Conservation (phyloP, 2,888 invertebrate species). For the Corythucha ciliata region DNA sequence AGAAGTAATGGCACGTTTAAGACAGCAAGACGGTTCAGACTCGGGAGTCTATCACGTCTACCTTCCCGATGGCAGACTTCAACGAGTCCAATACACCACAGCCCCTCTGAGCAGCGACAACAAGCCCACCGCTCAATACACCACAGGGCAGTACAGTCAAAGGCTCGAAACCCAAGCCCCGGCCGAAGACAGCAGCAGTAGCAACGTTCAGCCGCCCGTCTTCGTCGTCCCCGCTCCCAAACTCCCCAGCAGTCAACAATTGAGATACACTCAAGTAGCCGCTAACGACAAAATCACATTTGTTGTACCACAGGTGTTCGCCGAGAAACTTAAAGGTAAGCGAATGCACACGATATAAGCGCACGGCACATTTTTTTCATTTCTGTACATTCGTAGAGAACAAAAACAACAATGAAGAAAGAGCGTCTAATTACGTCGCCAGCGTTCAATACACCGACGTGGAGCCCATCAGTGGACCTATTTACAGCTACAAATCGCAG, state of each 20-base stretch:
- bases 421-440: constrained; percentile 23
- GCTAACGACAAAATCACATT: neutral
- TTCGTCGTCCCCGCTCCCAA: constrained; percentile 14
- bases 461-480: constrained; percentile 24
- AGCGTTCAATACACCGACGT: constrained; percentile 29
- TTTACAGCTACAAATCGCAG: constrained; percentile 25
- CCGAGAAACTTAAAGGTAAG: no score
- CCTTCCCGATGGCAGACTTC: constrained; percentile 27
- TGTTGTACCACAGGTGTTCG: no score
- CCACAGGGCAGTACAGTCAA: neutral
- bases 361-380: no score
- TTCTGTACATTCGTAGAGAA: no score
- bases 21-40: constrained; percentile 23
- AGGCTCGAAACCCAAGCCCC: neutral
- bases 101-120: constrained; percentile 20
- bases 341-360: no score
- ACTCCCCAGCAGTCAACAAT: constrained; percentile 3
- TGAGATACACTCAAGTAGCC: neutral
- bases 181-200: neutral
- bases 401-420: constrained; percentile 18
- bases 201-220: constrained; percentile 17
- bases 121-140: neutral
- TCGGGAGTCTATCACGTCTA: constrained; percentile 27
- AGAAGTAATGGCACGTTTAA: constrained; percentile 20
- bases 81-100: constrained; percentile 27